Percentiles rank a stretch among this genome's conserved stretches.
phyloP scores from a whole-genome alignment of 2,113 vertebrate species.

The Parus major region DNA sequence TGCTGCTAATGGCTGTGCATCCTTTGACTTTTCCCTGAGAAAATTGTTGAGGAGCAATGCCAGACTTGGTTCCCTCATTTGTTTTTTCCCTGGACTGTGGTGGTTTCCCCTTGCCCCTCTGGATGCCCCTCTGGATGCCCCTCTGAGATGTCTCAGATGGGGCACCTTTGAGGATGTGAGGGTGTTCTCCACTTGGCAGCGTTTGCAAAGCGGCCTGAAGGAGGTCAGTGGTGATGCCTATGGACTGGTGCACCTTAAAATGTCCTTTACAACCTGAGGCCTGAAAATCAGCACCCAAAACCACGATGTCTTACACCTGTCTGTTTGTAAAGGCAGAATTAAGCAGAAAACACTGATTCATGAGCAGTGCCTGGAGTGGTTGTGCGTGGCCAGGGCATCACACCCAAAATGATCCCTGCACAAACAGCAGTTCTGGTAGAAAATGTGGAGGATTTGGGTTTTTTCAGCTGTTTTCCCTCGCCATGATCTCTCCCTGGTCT shows the following conservation, averaged over 20 bases:
- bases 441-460: not conserved
- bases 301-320: accelerated
- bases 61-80: not conserved
- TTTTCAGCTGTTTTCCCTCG: not conserved
- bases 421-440: not conserved
- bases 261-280: not conserved
- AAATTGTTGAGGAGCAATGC: not conserved
- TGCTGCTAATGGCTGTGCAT: not conserved
- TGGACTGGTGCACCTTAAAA: not conserved
- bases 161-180: accelerated
- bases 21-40: not conserved
- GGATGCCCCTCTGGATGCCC: not conserved
- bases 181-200: not conserved
- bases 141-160: not conserved
- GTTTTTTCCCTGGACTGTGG: not conserved
- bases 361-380: too few relatives aligned
- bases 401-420: not conserved
- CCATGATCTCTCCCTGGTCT: accelerated
- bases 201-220: not conserved
- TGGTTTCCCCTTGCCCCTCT: not conserved
- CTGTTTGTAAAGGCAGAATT: not conserved
- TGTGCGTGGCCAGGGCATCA: accelerated
- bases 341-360: accelerated
- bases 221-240: not conserved
- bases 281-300: not conserved